Conservation (phyloP, 2,888 invertebrate genomes). For the Tetanocera ferruginea region DNA sequence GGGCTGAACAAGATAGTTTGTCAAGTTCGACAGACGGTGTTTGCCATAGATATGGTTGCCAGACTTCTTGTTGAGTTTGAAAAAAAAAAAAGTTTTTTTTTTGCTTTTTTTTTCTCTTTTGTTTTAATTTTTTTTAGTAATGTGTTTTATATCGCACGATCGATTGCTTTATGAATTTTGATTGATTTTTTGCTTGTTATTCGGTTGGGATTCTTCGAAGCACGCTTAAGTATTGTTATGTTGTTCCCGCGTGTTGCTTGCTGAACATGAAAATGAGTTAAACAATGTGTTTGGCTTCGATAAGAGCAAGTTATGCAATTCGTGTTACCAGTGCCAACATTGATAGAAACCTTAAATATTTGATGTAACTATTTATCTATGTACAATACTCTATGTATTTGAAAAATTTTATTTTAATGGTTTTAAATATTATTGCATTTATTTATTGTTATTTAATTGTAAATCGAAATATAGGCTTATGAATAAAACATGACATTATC, state of each 20-base stretch:
- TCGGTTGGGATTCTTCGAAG: background rate
- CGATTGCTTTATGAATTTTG: conserved; percentile 54
- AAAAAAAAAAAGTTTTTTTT: background rate
- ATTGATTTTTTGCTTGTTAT: conserved; percentile 52
- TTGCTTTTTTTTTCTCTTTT: conserved; percentile 38
- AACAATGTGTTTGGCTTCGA: conserved; percentile 3
- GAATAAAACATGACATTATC: too few species aligned
- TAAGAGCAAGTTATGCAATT: conserved; percentile 37
- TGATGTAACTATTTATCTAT: background rate
- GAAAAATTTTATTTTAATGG: too few species aligned
- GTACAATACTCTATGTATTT: too few species aligned
- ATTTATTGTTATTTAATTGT: too few species aligned
- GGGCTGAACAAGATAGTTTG: background rate
- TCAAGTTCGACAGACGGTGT: background rate
- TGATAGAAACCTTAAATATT: background rate
- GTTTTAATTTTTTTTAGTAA: conserved; percentile 29
- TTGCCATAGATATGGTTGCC: background rate
- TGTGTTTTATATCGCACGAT: conserved; percentile 41
- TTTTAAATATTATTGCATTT: too few species aligned
- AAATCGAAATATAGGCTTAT: too few species aligned
- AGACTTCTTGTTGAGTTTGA: conserved; percentile 3
- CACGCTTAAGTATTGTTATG: conserved; percentile 5
- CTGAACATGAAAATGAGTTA: conserved; percentile 28
- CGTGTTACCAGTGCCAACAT: conserved; percentile 23
- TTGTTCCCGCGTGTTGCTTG: conserved; percentile 7